Base-by-base conservation (phyloP, 2,888 invertebrate genomes). In the Scaptomyza caliginosa region DNA sequence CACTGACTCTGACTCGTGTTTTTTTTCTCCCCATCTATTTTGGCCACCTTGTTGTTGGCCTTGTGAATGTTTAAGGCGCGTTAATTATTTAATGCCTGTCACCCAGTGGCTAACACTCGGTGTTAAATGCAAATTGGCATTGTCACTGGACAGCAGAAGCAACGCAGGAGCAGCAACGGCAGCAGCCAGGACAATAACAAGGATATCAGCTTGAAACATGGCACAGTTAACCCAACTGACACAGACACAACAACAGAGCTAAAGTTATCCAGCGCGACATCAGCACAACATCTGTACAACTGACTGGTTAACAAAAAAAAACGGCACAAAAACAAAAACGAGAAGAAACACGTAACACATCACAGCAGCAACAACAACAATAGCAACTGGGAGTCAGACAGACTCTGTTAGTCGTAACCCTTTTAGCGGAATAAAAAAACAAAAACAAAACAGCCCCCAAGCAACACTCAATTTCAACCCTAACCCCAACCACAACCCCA, bases 11-110 rank as follows among this genome's bases (percentile, higher is more conserved):
- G 8, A 13, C 13, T 23, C 13, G 8, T 28, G 7, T 11, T 28
- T 3, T 11, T 13, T 23, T 23, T 6, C 6, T 16, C n/a, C 3
- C 13, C 3, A 16, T 17, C 10, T 26, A n/a, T 23, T 42, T 39
- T 55, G 26, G 21, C 2, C 30, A 11, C 23, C n/a, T 26, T 34
- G 45, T 26, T 8, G 43, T 58, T 63, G 55, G 46, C 59, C 67
- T 70, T 55, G 59, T 81, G 55, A 60, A 80, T 75, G 60, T 52
- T 69, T 63, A 66, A 84, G 67, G 69, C 74, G 62, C 85, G 87
- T 90, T 90, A 90, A 90, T 90, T 90, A 90, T 90, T 90, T 90
- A 90, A 90, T 88, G 89, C 83, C 89, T 89, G 90, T 90, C 90
- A 88, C 90, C 88, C 89, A 81, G 90, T 89, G 90, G 90, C 90